Base-by-base conservation (phyloP, 2,888 invertebrate species). In the Uropetala carovei region DNA sequence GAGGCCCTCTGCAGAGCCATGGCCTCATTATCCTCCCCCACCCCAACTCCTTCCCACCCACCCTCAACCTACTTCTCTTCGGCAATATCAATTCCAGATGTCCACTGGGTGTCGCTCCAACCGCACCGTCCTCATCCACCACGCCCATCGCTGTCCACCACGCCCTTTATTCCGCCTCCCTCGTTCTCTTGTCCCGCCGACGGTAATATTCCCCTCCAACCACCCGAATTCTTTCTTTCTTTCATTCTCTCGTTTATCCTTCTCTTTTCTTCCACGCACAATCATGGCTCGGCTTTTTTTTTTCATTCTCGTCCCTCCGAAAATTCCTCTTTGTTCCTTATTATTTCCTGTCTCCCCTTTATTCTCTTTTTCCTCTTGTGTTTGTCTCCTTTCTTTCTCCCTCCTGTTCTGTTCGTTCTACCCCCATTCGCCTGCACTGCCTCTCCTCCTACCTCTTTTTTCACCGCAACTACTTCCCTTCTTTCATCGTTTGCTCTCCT, bases 51-150 rank as follows among this genome's bases (percentile, higher is more conserved):
- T n/a, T 64, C 22, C 75, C 89, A 59, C 64, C 43, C 60, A 60
- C 86, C n/a, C 86, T 89, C 64, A 89, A 89, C 89, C 89, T 64
- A 89, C 89, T 68, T 86, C 85, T 60, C 60, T 27, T 64, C 22
- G 86, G 86, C 68, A 60, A 68, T 89, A 89, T 89, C 89, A 89
- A 89, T 89, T 30, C 64, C 30, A 43, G 30, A 89, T 89, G 60
- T 43, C 64, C 89, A 60, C 27, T 43, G 30, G 68, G 89, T 89
- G 89, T 89, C 89, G 60, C 83, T 18, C 43, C 30, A 83, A 57
- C 83, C 18, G 11, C 83, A 83, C 83, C 83, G 56, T 30, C 82
- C 83, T 56, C 83, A 27, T 43, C 13, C 81, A 13, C 81, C 18
- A 14, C 43, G 43, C 83, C 18, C 56, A 13, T 16, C 30, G 59